Percentiles rank a stretch among this genome's conserved stretches.
Evolutionary conservation across 1,140 invertebrate genomes (phyloP).

Genomic region (Aphidius ervi): DNA sequence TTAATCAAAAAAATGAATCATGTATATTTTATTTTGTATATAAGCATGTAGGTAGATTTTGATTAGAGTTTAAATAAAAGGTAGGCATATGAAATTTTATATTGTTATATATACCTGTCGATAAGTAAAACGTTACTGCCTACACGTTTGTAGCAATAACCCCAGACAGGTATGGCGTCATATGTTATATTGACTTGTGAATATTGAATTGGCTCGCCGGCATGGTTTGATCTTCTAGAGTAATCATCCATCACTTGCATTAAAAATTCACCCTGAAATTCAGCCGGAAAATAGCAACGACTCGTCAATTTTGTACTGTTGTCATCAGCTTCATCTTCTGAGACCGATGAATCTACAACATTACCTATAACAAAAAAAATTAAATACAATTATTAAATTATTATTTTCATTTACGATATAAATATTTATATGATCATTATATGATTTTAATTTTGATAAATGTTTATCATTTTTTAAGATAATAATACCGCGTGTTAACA

Average conservation of each 20-base stretch:
- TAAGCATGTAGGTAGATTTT: slow-evolving; percentile 1
- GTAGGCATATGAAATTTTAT: slow-evolving; percentile 21
- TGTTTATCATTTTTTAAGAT: too few relatives aligned
- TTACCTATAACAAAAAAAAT: not conserved
- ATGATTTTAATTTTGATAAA: too few relatives aligned
- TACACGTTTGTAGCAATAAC: slow-evolving; percentile 59
- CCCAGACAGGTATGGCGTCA: slow-evolving; percentile 66
- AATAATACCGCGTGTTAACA: not conserved
- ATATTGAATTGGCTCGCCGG: slow-evolving; percentile 57
- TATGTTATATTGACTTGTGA: slow-evolving; percentile 61
- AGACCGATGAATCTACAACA: slow-evolving; percentile 30
- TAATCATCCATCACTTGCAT: slow-evolving; percentile 57
- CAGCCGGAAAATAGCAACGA: slow-evolving; percentile 65
- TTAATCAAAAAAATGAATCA: not conserved
- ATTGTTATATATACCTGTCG: slow-evolving; percentile 52
- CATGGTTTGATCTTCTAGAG: slow-evolving; percentile 39
- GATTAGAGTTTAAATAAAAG: not conserved
- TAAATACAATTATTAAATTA: not conserved
- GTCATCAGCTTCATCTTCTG: slow-evolving; percentile 27
- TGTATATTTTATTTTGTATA: not conserved
- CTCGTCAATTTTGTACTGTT: slow-evolving; percentile 36
- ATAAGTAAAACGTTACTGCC: slow-evolving; percentile 64
- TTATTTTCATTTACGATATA: too few relatives aligned
- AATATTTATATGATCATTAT: too few relatives aligned
- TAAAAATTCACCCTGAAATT: slow-evolving; percentile 65